Evolutionary conservation across 2,888 invertebrate species (phyloP).

Genomic region (Perizoma affinitatum): DNA sequence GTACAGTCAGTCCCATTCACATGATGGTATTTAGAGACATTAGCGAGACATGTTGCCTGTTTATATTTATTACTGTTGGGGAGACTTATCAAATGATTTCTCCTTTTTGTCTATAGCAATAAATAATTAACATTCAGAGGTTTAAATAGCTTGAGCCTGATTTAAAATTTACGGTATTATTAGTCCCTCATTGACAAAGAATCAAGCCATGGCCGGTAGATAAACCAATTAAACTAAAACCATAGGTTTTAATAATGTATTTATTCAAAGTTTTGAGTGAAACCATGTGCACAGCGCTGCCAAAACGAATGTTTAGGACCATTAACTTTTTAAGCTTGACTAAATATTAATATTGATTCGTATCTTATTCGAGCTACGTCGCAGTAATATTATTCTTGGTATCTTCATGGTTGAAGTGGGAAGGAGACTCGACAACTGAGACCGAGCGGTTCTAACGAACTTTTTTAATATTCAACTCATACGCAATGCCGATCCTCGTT

Average conservation of each 20-base stretch:
- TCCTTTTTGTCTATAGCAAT: slow-evolving; percentile 1
- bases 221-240: slow-evolving; percentile 20
- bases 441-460: neutral
- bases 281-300: neutral
- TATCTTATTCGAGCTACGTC: slow-evolving; percentile 24
- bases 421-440: neutral
- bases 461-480: no score
- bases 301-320: slow-evolving; percentile 30
- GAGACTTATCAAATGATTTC: slow-evolving; percentile 6
- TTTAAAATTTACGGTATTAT: no score
- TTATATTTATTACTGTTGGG: neutral
- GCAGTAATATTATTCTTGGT: slow-evolving; percentile 19
- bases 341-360: slow-evolving; percentile 36
- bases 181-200: no score
- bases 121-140: no score
- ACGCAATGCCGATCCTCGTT: neutral
- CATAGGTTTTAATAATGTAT: slow-evolving; percentile 14
- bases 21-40: slow-evolving; percentile 24
- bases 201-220: neutral
- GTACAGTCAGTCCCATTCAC: slow-evolving; percentile 28
- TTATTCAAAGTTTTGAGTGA: neutral
- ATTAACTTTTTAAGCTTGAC: slow-evolving; percentile 33
- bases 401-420: slow-evolving; percentile 8
- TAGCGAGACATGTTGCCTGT: slow-evolving; percentile 11
- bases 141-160: no score